Evolutionary conservation across 2,888 invertebrate species (phyloP).

Genomic region (Agrotis clavis): DNA sequence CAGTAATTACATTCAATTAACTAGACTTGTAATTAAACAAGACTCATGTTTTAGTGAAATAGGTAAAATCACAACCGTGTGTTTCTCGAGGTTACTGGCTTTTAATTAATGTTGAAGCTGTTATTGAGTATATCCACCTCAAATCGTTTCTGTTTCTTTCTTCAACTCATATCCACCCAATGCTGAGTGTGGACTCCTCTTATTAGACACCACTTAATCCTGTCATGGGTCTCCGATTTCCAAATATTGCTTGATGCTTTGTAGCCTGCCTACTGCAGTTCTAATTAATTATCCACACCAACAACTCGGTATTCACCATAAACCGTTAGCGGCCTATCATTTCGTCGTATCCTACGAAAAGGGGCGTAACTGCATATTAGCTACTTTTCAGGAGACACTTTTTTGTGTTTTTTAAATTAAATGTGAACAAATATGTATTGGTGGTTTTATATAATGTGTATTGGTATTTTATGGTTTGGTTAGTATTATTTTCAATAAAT

Average conservation of each 20-base stretch:
- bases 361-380: too few relatives aligned
- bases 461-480: too few relatives aligned
- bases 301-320: too few relatives aligned
- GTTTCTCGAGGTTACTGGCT: background rate
- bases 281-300: too few relatives aligned
- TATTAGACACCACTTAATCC: background rate
- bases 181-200: background rate
- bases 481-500: too few relatives aligned
- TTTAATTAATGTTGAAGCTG: conserved; percentile 4
- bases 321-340: background rate
- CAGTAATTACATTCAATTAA: conserved; percentile 6
- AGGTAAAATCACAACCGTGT: background rate
- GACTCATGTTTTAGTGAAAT: background rate
- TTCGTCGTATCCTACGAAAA: too few relatives aligned
- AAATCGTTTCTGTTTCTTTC: background rate
- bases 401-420: too few relatives aligned
- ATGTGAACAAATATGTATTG: too few relatives aligned
- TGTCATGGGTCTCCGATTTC: background rate
- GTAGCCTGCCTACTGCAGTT: too few relatives aligned
- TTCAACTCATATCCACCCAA: background rate
- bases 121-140: background rate
- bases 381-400: too few relatives aligned
- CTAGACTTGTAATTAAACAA: background rate
- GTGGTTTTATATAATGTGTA: too few relatives aligned
- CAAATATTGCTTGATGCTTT: background rate